A percentile compares a stretch with the other conserved stretches of the same genome.
phyloP scores from a whole-genome alignment of 2,797 vertebrate species.

The Lates japonicus region DNA sequence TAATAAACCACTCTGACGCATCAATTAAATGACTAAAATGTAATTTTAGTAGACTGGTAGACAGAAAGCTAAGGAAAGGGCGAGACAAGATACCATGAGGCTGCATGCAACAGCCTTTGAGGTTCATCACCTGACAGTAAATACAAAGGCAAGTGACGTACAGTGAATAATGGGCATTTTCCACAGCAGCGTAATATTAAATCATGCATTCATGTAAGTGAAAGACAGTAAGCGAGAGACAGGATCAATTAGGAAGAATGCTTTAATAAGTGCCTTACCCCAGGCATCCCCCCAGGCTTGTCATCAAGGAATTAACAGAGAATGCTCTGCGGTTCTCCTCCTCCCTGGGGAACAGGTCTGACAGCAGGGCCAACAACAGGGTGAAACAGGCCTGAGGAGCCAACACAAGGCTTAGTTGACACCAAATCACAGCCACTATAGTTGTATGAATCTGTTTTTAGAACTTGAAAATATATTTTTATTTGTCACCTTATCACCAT shows the following conservation, averaged over 20 bases:
- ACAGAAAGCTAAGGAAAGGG: no score
- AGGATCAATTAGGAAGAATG: not conserved
- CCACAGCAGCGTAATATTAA: not conserved
- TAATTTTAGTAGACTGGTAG: no score
- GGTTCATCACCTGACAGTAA: no score
- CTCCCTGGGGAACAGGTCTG: conserved; percentile 13
- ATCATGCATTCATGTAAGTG: not conserved
- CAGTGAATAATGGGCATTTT: not conserved
- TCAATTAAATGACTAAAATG: no score
- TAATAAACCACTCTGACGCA: no score
- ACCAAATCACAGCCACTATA: not conserved
- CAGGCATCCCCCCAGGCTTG: conserved; percentile 12
- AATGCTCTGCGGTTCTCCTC: conserved; percentile 16
- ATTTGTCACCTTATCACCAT: no score
- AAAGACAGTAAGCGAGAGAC: not conserved
- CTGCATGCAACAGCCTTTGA: no score
- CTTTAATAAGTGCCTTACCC: conserved; percentile 13
- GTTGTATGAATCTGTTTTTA: not conserved
- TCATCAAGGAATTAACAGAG: conserved; percentile 22
- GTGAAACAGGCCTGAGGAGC: conserved; percentile 18
- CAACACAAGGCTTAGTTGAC: not conserved
- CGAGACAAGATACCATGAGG: no score
- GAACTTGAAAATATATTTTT: no score
- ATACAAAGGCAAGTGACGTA: not conserved
- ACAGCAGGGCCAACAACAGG: conserved; percentile 15